Base-by-base conservation (phyloP, 2,888 invertebrate genomes). In the Caenorhabditis sp. region DNA sequence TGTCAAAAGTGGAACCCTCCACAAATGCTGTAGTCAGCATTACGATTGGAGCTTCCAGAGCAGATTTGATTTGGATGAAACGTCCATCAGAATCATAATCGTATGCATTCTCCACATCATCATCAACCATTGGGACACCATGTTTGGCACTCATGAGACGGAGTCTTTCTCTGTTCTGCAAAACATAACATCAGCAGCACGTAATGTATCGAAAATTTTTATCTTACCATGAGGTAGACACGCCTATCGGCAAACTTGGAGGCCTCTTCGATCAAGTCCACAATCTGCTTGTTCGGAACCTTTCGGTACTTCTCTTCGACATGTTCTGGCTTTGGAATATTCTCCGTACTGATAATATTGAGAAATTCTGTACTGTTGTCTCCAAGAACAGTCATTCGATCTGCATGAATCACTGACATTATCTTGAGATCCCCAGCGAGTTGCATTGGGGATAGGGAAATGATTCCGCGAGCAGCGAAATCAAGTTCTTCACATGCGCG, bases 401-500 rank as follows among this genome's bases (percentile, higher is more conserved):
- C 84, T 10, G 12, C 44, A 28, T 84, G 84, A 35, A 84, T 49
- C 6, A 80, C 76, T 10, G 79, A 24, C 84, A 84, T 84, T 12
- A 80, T 61, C 19, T 56, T 80, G 2, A 80, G 44, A 47, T 80
- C 84, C n/a, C 63, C 68, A 8, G 26, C 31, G 5, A 84, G 22
- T 51, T 80, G 79, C 49, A 83, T 69, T 6, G 84, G 70, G 14
- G 80, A 64, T 12, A 84, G 63, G 1, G 68, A 22, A 47, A 84
- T 75, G 10, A 54, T 47, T 12, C 84, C 84, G 7, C 79, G 61
- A 35, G 84, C 84, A 19, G 84, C 75, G 38, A 76, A 76, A 38
- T 84, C 80, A 1, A 84, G 69, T 24, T 84, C 84, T 66, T 84
- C 84, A 31, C 84, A 84, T 1, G 84, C 84, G 1, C 76, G 61